A percentile compares a stretch with the other conserved stretches of the same genome.
These are phyloP conservation scores for Rhinogobius similis DNA, from an alignment of 2,113 vertebrate species.

Conservation along the genomic window DNA sequence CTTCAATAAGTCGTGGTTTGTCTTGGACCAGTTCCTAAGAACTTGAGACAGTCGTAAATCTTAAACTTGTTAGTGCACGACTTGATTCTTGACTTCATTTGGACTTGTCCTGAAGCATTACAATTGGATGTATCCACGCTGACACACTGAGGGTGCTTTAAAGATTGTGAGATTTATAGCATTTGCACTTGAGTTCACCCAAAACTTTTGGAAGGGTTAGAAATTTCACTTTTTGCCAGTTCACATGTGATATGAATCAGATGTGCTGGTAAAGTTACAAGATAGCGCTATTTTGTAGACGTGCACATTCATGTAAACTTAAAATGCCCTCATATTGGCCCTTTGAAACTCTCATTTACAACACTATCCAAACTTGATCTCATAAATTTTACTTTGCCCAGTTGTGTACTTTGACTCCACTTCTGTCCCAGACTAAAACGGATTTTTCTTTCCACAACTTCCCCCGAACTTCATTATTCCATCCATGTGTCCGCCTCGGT, in stretches of 20 bases:
- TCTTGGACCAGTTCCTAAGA: neutral
- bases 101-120: conserved; percentile 5
- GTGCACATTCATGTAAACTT: neutral
- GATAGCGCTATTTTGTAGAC: neutral
- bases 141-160: conserved; percentile 3
- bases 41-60: conserved; percentile 10
- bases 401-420: conserved; percentile 19
- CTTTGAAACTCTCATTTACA: conserved; percentile 5
- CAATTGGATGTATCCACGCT: conserved; percentile 1
- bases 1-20: conserved; percentile 7
- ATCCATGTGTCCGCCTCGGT: conserved; percentile 46
- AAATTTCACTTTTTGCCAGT: neutral
- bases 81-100: conserved; percentile 9
- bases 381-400: conserved; percentile 32
- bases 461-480: conserved; percentile 62
- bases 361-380: conserved; percentile 4
- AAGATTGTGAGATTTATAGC: conserved; percentile 1
- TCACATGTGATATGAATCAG: neutral
- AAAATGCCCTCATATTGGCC: neutral
- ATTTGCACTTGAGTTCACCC: neutral
- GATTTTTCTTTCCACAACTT: conserved; percentile 53
- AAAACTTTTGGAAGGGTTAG: neutral
- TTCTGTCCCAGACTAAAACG: conserved; percentile 35
- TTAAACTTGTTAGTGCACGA: conserved; percentile 2
- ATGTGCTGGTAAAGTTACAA: conserved; percentile 5